Base-by-base conservation (phyloP, 2,888 invertebrate species). In the Zaprionus lineosus region DNA sequence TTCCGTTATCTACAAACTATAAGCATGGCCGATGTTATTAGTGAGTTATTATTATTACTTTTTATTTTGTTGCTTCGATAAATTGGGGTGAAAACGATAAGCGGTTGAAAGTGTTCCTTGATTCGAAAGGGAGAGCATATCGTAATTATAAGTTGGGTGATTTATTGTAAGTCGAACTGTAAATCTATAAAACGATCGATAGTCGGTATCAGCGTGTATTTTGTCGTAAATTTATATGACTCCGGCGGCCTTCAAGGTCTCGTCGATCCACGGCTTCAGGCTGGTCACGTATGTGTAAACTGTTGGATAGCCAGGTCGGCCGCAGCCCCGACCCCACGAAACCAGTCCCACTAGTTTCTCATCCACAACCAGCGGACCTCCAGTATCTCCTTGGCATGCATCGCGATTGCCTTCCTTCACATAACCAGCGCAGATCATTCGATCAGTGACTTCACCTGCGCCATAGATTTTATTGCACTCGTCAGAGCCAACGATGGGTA, bases 241-340 rank as follows among this genome's bases (percentile, higher is more conserved):
- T 24, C 36, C 53, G 7, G 47, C 41, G 14, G 68, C 60, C 1
- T 56, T 58, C 41, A 86, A 63, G 11, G 76, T 82, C 11, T 86
- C 77, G 7, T 75, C 74, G 53, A 89, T 87, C 89, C 89, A 90
- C 7, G 74, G 39, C 26, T 73, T 65, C 2, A 87, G 62, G 21
- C 79, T 66, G 4, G 79, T 74, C 0, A 91, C 88, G 57, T 88
- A 84, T 0, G 91, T 90, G 65, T 91, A 91, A 0, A 91, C 90
- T 1, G 91, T 88, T 0, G 91, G 91, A 63, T 87, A 91, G 52
- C 88, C 89, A 1, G 88, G 87, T 0, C 88, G 75, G 1, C 88
- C 91, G 67, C 91, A 91, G 0, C 91, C 91, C 14, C 90, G 86
- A 1, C 91, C 91, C 91, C 91, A 91, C 0, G 91, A 91, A 0